phyloP scores from a whole-genome alignment of 2,113 vertebrate species.

The Castor canadensis region DNA sequence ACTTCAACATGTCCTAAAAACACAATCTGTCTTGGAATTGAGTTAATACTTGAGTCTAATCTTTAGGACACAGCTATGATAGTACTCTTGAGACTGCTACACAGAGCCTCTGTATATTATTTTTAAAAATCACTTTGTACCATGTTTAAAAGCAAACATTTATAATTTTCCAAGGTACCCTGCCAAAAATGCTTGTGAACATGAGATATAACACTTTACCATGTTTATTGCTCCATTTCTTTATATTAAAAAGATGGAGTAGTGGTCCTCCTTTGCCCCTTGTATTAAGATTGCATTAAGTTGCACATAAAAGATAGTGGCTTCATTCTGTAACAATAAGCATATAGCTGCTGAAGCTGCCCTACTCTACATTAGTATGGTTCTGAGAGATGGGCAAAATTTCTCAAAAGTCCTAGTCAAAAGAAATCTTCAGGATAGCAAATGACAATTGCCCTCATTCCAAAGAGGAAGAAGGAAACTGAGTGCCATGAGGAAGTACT shows the following conservation, averaged over 20 bases:
- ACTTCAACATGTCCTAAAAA: background rate
- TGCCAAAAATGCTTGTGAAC: background rate
- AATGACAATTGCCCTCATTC: background rate
- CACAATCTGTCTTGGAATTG: background rate
- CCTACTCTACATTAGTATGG: background rate
- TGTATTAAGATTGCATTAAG: background rate
- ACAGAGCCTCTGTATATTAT: background rate
- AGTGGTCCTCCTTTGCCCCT: background rate
- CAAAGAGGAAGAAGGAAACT: background rate
- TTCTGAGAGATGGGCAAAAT: background rate
- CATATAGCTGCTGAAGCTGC: background rate
- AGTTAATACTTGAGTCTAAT: background rate
- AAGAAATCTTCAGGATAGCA: background rate
- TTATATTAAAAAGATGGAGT: background rate
- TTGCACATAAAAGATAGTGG: background rate
- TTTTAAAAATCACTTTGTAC: too few relatives aligned
- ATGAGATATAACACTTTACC: background rate
- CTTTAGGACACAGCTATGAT: background rate
- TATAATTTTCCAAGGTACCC: background rate
- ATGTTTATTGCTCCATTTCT: background rate
- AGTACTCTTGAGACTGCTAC: background rate
- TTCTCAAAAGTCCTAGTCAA: background rate
- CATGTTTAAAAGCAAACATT: background rate
- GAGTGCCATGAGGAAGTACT: background rate
- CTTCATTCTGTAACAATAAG: background rate